Percentiles rank a stretch among this genome's conserved stretches.
Conservation (phyloP, 2,797 vertebrate genomes). For the Pseudochirops corinnae region DNA sequence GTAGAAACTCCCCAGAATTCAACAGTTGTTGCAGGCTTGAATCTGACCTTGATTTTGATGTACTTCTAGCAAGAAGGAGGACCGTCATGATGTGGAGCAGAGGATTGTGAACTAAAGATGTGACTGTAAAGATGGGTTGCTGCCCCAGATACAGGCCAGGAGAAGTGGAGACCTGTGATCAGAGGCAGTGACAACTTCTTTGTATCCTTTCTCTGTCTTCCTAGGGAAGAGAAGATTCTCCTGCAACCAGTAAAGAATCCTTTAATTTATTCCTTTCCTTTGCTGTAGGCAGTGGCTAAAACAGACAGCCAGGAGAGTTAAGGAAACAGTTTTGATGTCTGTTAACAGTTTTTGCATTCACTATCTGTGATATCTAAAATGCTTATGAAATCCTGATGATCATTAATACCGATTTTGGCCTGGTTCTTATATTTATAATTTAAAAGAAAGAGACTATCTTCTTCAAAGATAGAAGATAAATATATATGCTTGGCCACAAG, state of each 20-base stretch:
- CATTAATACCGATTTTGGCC: background rate
- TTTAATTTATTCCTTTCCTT: background rate
- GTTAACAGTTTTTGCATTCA: background rate
- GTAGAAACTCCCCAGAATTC: too few species aligned
- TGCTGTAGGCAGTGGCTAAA: background rate
- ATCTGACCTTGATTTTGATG: too few species aligned
- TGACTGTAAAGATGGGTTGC: too few species aligned
- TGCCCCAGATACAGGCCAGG: too few species aligned
- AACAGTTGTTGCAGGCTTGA: too few species aligned
- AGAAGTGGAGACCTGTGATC: background rate
- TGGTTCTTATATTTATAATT: background rate
- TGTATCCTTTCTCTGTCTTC: background rate
- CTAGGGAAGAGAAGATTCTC: background rate
- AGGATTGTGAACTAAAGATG: too few species aligned
- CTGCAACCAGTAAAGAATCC: background rate
- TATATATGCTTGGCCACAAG: background rate
- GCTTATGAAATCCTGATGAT: background rate
- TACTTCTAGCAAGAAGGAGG: too few species aligned
- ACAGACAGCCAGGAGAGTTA: background rate
- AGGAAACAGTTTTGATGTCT: background rate
- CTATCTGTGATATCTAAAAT: background rate
- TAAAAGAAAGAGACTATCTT: background rate
- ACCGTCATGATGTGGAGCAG: too few species aligned
- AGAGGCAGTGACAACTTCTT: background rate
- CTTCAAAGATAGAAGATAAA: background rate